phyloP scores from a whole-genome alignment of 2,888 invertebrate species.

The Latheticus oryzae region DNA sequence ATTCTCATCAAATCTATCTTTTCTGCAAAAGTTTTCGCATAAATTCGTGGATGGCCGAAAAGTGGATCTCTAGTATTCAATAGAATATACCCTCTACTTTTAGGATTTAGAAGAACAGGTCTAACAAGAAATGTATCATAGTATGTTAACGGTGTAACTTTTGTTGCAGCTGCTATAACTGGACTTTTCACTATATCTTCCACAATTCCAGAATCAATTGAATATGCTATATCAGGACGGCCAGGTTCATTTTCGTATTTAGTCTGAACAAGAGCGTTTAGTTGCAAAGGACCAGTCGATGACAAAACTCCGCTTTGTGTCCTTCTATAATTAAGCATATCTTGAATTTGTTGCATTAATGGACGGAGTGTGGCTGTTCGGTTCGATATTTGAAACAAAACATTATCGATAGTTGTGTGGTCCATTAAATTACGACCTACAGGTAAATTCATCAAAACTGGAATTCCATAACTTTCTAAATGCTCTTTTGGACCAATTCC shows the following conservation, averaged over 20 bases:
- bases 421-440: slow-evolving; percentile 83
- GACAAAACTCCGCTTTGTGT: slow-evolving; percentile 68
- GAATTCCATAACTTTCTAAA: slow-evolving; percentile 67
- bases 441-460: slow-evolving; percentile 72
- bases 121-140: slow-evolving; percentile 73
- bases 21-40: slow-evolving; percentile 76
- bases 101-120: slow-evolving; percentile 73
- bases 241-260: slow-evolving; percentile 65
- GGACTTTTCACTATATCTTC: slow-evolving; percentile 72
- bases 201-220: slow-evolving; percentile 72
- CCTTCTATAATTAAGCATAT: slow-evolving; percentile 65
- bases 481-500: slow-evolving; percentile 74
- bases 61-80: slow-evolving; percentile 78
- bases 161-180: slow-evolving; percentile 59
- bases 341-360: slow-evolving; percentile 61
- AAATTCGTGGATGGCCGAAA: slow-evolving; percentile 78
- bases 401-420: slow-evolving; percentile 75
- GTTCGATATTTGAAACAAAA: slow-evolving; percentile 70
- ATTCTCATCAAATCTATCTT: slow-evolving; percentile 73
- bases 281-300: slow-evolving; percentile 69
- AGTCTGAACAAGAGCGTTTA: slow-evolving; percentile 73
- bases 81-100: slow-evolving; percentile 72
- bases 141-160: slow-evolving; percentile 71
- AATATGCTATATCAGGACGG: slow-evolving; percentile 75
- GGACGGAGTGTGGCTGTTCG: slow-evolving; percentile 68